Evolutionary conservation across 2,797 vertebrate species (phyloP), one percentile per base, ranked within the genome.

Genomic region (Clarias platycephalus): DNA sequence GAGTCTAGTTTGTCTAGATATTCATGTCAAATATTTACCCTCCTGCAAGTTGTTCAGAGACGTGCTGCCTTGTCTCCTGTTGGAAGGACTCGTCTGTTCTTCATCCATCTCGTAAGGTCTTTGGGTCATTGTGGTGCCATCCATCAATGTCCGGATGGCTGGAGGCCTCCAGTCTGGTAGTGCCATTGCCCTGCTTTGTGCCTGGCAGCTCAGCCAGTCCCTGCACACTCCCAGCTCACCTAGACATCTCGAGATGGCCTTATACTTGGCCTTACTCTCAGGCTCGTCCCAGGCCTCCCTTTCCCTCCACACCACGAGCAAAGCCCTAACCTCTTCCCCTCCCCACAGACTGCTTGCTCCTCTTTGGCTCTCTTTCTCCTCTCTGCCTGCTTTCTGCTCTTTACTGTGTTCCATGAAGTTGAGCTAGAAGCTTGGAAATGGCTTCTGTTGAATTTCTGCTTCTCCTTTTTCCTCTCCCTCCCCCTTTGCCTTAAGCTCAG

Each of bases 371-470:
- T 89, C 84, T 55, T 86, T 91, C 84, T 91, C 89, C 66, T 86
- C 68, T 87, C 87, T 88, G 34, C 57, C 24, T 85, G 90, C 88
- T 93, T 94, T 95, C 94, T 95, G 96, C 91, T 95, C 94, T 92
- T 95, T 94, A 95, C 93, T 94, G 94, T 94, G 93, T 95, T 98
- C 96, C 97, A 97, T 97, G 95, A 96, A 96, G 96, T 96, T 95
- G 96, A 97, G 94, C 96, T 95, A 96, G 97, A 95, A 96, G 97
- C 97, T 97, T 96, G 96, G 97, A 97, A 98, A 97, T 96, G 95
- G 95, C 96, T 97, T 94, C 93, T 93, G 87, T 85, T 90, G 44
- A 49, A 82, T 84, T 62, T 88, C 58, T 80, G 71, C 80, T 76
- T 88, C 83, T 87, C 80, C 84, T 84, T 85, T 82, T 87, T 76